Evolutionary conservation across 2,113 vertebrate genomes (phyloP).

Genomic region (Brachyistius frenatus): DNA sequence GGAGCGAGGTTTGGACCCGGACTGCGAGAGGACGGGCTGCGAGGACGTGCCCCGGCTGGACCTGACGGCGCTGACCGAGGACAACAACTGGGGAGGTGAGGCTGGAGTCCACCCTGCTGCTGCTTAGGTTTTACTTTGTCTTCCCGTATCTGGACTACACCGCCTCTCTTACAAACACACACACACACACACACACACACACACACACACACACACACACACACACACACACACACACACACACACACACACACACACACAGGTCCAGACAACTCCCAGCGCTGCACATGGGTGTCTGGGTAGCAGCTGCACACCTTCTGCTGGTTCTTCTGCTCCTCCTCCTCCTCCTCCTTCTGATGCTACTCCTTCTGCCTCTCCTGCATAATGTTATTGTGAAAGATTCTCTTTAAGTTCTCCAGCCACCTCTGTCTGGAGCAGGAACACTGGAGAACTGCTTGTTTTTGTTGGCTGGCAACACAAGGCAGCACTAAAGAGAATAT

Average conservation of each 20-base stretch:
- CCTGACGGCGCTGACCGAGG: constrained; percentile 88
- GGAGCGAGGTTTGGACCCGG: constrained; percentile 75
- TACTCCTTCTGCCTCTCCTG: constrained; percentile 39
- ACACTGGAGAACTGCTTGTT: constrained; percentile 12
- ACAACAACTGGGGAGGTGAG: constrained; percentile 94
- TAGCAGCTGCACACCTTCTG: constrained; percentile 76
- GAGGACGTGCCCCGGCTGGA: constrained; percentile 91
- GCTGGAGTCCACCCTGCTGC: not conserved
- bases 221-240: not conserved
- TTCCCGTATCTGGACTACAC: not conserved
- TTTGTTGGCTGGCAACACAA: not conserved
- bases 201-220: constrained; percentile 5
- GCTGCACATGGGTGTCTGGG: constrained; percentile 61
- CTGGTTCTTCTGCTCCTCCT: constrained; percentile 42
- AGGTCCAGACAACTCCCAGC: constrained; percentile 25
- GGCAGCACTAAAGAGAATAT: not conserved
- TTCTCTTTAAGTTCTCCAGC: constrained; percentile 46
- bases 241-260: constrained; percentile 1
- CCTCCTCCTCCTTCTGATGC: constrained; percentile 37
- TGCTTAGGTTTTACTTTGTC: not conserved
- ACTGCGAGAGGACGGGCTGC: constrained; percentile 77
- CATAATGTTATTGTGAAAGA: constrained; percentile 55
- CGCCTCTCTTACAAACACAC: no score
- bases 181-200: not conserved
- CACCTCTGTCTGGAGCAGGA: constrained; percentile 45